Percentiles rank a stretch among this genome's conserved stretches.
These are phyloP conservation scores for Drosophila kokeensis DNA, from an alignment of 2,888 invertebrate genomes.

Conservation along the genomic window DNA sequence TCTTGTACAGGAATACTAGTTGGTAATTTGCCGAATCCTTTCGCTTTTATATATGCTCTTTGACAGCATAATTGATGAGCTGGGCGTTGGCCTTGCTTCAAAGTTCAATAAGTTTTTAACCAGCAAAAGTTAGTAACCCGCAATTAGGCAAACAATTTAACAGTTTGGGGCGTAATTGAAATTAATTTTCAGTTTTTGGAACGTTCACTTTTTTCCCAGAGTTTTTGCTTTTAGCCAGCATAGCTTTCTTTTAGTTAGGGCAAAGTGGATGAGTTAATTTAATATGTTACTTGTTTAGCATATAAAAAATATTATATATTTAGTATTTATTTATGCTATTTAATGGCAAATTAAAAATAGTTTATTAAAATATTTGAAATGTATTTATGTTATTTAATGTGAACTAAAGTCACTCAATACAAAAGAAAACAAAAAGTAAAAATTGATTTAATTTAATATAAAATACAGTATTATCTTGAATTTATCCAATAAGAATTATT, in stretches of 20 bases:
- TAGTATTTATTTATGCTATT: not conserved
- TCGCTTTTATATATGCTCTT: constrained; percentile 54
- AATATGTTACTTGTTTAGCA: not conserved
- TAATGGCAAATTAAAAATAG: not conserved
- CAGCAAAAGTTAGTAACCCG: constrained; percentile 37
- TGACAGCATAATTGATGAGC: constrained; percentile 64
- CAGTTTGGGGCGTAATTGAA: constrained; percentile 39
- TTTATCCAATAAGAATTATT: not conserved
- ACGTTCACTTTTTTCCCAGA: not conserved
- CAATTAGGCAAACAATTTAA: constrained; percentile 64
- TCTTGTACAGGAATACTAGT: constrained; percentile 25
- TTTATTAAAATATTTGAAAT: too few species aligned
- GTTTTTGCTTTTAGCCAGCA: not conserved
- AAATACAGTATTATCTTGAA: not conserved
- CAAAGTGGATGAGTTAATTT: not conserved
- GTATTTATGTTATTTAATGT: too few species aligned
- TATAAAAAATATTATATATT: not conserved
- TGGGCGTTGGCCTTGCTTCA: constrained; percentile 47
- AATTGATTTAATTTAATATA: not conserved
- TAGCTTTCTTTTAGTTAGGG: not conserved
- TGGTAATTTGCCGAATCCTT: constrained; percentile 13
- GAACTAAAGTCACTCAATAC: not conserved
- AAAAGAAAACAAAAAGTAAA: not conserved
- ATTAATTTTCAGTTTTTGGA: constrained; percentile 52
- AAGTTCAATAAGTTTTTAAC: constrained; percentile 59